Evolutionary conservation across 2,113 vertebrate species (phyloP), one percentile per base, ranked within the genome.

Genomic region (Cathartes aura): DNA sequence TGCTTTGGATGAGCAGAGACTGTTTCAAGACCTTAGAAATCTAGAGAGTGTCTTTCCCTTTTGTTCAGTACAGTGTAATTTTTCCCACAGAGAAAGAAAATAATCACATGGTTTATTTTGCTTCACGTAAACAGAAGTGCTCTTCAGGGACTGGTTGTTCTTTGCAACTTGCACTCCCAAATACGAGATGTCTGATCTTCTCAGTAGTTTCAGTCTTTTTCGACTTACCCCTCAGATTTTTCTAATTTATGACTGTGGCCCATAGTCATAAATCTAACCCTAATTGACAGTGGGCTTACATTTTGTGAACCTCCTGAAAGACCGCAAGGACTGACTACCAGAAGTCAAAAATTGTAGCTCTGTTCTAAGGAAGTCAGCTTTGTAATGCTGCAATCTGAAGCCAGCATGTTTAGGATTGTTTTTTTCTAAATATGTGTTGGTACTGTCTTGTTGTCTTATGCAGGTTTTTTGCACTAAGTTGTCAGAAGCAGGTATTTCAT

Each of bases 401-500:
- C 64, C 43, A 23, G 26, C 3, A 1, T 30, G 22, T 23, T 55
- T 30, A 15, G 50, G n/a, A 63, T 19, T 48, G 36, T 0, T 53
- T 58, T 58, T 68, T 50, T 1, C 2, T 75, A 27, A 87, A 48
- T 52, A 5, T n/a, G 12, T 24, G 11, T 53, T 62, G 53, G 18
- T 53, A 5, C 40, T 64, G 6, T 90, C 50, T 80, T 87, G 4
- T 87, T 64, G 55, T 85, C 81, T 82, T 27, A 14, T 64, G 38
- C 94, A 99, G 99, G 99, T 99, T 93, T 99, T 99, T 98, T 99
- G 99, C 98, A 99, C 99, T 92, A 99, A 98, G 97, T 97, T 99
- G 96, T 98, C 98, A 3, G 99, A 99, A 94, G 99, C 99, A 58
- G 99, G 99, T 66, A 99, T 99, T 98, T 99, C 99, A 90, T 91